phyloP scores from a whole-genome alignment of 2,797 vertebrate species.

The Urosaurus nigricauda region DNA sequence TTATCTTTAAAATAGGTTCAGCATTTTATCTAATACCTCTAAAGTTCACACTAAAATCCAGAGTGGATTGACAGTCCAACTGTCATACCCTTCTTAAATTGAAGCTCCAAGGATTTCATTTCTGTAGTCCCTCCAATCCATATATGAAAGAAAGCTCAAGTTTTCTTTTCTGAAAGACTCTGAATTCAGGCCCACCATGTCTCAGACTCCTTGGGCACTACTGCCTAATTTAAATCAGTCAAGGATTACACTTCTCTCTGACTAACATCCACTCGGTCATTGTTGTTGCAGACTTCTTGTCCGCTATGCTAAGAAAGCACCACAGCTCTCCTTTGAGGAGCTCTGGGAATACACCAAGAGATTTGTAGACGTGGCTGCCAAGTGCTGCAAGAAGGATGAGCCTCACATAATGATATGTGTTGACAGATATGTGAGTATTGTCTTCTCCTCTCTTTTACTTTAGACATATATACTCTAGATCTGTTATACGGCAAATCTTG shows the following conservation, averaged over 20 bases:
- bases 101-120: neutral
- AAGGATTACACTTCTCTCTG: too few relatives aligned
- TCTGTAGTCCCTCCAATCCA: neutral
- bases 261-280: neutral
- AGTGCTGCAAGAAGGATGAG: conserved; percentile 68
- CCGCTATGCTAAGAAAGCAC: conserved; percentile 70
- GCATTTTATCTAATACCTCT: too few relatives aligned
- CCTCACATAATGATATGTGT: conserved; percentile 58
- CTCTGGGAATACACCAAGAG: conserved; percentile 58
- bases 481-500: too few relatives aligned
- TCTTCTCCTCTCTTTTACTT: neutral
- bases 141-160: neutral
- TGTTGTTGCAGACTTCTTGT: conserved; percentile 61
- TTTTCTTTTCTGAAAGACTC: neutral
- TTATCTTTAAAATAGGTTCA: too few relatives aligned
- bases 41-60: too few relatives aligned
- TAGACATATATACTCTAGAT: neutral
- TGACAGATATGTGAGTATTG: conserved; percentile 62
- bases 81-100: neutral
- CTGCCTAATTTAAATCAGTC: rapidly evolving
- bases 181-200: neutral
- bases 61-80: too few relatives aligned
- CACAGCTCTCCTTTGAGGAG: conserved; percentile 61
- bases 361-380: conserved; percentile 30
- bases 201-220: neutral